Evolutionary conservation across 2,888 invertebrate genomes (phyloP).

Genomic region (Diarsia brunnea): DNA sequence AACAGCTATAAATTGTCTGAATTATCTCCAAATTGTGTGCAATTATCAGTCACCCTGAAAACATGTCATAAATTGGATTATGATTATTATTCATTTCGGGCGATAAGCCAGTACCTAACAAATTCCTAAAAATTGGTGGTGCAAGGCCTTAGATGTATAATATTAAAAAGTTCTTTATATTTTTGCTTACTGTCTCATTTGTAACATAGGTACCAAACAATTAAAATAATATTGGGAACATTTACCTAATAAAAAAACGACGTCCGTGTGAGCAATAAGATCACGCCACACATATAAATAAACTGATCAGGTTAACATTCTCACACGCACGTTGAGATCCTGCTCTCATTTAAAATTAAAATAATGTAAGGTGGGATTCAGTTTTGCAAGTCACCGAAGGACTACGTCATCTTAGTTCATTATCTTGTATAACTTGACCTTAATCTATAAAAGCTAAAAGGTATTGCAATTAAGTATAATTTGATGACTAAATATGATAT

Average conservation of each 20-base stretch:
- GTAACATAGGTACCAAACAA: constrained; percentile 1
- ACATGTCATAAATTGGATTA: neutral
- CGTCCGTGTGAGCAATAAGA: constrained; percentile 38
- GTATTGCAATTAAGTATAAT: constrained; percentile 68
- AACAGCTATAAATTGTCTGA: neutral
- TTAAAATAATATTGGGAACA: constrained; percentile 12
- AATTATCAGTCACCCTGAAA: neutral
- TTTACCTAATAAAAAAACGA: constrained; percentile 9
- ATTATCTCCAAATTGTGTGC: neutral
- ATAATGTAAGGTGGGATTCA: constrained; percentile 63
- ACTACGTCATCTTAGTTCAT: constrained; percentile 71
- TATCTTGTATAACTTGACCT: constrained; percentile 72
- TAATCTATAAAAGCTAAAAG: constrained; percentile 70
- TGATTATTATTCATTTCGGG: constrained; percentile 22
- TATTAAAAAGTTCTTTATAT: constrained; percentile 6
- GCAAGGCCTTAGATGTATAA: constrained; percentile 10
- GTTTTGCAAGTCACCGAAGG: constrained; percentile 70
- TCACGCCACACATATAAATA: constrained; percentile 62
- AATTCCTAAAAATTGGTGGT: constrained; percentile 10
- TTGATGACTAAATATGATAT: constrained; percentile 67
- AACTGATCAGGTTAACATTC: constrained; percentile 69
- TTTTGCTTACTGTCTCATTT: neutral
- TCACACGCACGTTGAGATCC: constrained; percentile 64
- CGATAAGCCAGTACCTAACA: neutral
- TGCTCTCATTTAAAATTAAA: constrained; percentile 72